Percentiles rank a stretch among this genome's conserved stretches.
phyloP scores from a whole-genome alignment of 1,140 invertebrate genomes.

The Diplogasteroides magnus region DNA sequence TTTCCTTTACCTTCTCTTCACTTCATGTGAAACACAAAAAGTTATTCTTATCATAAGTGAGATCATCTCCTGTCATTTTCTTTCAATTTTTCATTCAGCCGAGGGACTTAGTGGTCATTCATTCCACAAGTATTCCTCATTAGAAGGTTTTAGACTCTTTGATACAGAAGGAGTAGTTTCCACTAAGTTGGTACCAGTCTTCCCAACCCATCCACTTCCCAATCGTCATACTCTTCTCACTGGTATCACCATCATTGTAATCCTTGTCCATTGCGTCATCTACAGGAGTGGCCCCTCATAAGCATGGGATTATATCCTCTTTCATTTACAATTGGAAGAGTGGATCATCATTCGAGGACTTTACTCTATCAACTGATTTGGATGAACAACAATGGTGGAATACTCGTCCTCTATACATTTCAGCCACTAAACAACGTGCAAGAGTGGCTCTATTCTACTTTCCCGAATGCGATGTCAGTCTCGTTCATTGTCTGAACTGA shows the following conservation, averaged over 20 bases:
- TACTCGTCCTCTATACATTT: constrained; percentile 15
- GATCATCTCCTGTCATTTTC: not conserved
- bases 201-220: constrained; percentile 19
- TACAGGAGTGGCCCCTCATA: constrained; percentile 21
- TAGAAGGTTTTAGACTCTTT: constrained; percentile 14
- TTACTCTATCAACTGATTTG: constrained; percentile 18
- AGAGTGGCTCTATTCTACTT: constrained; percentile 26
- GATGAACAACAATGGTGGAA: constrained; percentile 17
- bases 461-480: constrained; percentile 19
- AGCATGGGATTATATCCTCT: constrained; percentile 22
- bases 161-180: constrained; percentile 24
- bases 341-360: constrained; percentile 19
- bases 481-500: not conserved
- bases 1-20: constrained; percentile 3
- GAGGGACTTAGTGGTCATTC: constrained; percentile 18
- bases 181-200: constrained; percentile 21
- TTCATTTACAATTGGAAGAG: constrained; percentile 17
- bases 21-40: constrained; percentile 2
- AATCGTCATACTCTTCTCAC: constrained; percentile 27
- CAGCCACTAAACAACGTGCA: constrained; percentile 8
- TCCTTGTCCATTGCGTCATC: constrained; percentile 2
- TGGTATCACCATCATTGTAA: constrained; percentile 4
- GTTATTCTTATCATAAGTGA: constrained; percentile 5
- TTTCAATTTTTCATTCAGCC: constrained; percentile 9
- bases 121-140: constrained; percentile 18